A percentile compares a stretch with the other conserved stretches of the same genome.
Conservation (phyloP, 2,888 invertebrate genomes). For the Nemotelus nigrinus region DNA sequence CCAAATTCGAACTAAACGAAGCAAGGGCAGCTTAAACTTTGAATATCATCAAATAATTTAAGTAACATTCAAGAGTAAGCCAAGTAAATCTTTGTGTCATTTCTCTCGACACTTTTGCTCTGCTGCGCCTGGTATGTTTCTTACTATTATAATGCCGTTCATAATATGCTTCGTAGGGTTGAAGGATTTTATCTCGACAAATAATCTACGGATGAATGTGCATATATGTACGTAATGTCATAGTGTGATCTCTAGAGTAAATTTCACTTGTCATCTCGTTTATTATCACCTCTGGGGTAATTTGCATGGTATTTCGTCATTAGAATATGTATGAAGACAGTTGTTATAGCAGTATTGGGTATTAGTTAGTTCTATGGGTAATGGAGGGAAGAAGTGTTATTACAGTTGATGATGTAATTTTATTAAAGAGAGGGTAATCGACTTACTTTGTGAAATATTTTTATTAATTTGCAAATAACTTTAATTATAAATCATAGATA, state of each 20-base stretch:
- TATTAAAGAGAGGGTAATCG: too few relatives aligned
- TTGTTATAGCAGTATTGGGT: background rate
- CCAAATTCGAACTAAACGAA: constrained; percentile 14
- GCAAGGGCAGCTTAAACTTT: constrained; percentile 7
- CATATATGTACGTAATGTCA: constrained; percentile 19
- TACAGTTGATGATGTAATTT: too few relatives aligned
- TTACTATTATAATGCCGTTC: constrained; percentile 31
- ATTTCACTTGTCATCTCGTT: constrained; percentile 46
- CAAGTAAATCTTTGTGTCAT: background rate
- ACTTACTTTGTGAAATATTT: too few relatives aligned
- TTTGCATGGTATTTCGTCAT: constrained; percentile 45
- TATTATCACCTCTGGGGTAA: constrained; percentile 45
- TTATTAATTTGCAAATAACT: too few relatives aligned
- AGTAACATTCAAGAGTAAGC: background rate
- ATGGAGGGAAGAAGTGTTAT: too few relatives aligned
- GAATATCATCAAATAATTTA: constrained; percentile 34
- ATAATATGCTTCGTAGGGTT: constrained; percentile 31
- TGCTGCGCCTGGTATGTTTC: background rate
- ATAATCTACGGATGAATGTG: constrained; percentile 40
- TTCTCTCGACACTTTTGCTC: background rate
- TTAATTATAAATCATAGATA: too few relatives aligned
- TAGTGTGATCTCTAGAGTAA: constrained; percentile 38
- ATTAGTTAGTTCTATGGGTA: too few relatives aligned
- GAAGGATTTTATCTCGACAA: constrained; percentile 40
- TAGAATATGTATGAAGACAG: constrained; percentile 9